These are phyloP conservation scores for Drosophila lacicola DNA, from an alignment of 2,888 invertebrate genomes.

Conservation along the genomic window DNA sequence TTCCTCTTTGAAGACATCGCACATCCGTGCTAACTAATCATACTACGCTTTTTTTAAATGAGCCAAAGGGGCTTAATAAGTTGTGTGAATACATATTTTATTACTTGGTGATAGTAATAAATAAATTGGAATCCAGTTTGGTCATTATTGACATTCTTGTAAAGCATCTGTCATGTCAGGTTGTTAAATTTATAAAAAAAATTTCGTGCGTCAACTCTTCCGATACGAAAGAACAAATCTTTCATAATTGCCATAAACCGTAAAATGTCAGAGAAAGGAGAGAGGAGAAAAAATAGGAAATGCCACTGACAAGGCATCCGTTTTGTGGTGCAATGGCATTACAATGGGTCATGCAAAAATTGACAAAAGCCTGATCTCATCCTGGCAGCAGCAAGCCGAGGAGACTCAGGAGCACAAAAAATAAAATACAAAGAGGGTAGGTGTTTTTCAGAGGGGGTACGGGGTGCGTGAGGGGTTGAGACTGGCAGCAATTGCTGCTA, in stretches of 20 bases:
- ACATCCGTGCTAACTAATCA: too few species aligned
- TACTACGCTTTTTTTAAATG: too few species aligned
- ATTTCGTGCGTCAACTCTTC: neutral
- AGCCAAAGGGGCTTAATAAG: too few species aligned
- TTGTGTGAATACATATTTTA: too few species aligned
- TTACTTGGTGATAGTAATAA: too few species aligned
- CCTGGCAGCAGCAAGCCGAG: neutral
- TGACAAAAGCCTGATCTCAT: constrained; percentile 32
- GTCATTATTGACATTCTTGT: neutral
- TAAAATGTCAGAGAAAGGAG: neutral
- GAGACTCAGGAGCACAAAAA: neutral
- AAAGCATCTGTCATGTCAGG: too few species aligned
- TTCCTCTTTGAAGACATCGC: too few species aligned
- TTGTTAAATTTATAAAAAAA: too few species aligned
- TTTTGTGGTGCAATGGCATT: constrained; percentile 25
- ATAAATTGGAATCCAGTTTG: too few species aligned
- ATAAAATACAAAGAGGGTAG: neutral
- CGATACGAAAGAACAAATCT: constrained; percentile 17
- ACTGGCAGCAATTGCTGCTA: constrained; percentile 65
- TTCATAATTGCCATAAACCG: constrained; percentile 30
- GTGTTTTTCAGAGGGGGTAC: neutral
- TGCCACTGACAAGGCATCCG: constrained; percentile 20
- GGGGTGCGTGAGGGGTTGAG: neutral
- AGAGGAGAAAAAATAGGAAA: constrained; percentile 1
- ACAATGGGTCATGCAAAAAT: constrained; percentile 34